These are phyloP conservation scores for Perizoma flavofasciatum DNA, from an alignment of 2,888 invertebrate genomes.

Conservation along the genomic window DNA sequence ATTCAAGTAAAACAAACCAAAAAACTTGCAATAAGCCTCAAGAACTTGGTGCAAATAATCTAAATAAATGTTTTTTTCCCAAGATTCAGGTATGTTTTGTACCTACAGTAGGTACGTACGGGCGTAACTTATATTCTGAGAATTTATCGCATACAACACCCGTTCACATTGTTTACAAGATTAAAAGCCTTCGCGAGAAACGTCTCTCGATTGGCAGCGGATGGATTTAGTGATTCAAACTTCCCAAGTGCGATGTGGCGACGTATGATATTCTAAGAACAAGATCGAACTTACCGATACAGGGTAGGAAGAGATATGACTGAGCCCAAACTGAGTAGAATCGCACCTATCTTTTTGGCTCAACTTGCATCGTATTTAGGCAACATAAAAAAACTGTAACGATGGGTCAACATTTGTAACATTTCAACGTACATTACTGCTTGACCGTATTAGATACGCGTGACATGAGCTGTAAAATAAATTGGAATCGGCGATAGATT, in stretches of 20 bases:
- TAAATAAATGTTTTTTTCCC: slow-evolving; percentile 10
- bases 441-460: too few relatives aligned
- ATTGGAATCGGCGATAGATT: too few relatives aligned
- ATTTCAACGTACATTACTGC: too few relatives aligned
- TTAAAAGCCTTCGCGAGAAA: slow-evolving; percentile 25
- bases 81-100: slow-evolving; percentile 7
- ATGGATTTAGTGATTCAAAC: slow-evolving; percentile 9
- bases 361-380: too few relatives aligned
- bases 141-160: slow-evolving; percentile 8
- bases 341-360: too few relatives aligned
- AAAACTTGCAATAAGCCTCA: slow-evolving; percentile 9
- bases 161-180: slow-evolving; percentile 27
- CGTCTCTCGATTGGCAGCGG: slow-evolving; percentile 12
- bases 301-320: too few relatives aligned
- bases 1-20: background rate
- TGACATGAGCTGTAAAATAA: too few relatives aligned
- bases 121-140: slow-evolving; percentile 1
- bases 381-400: too few relatives aligned
- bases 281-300: slow-evolving; percentile 14
- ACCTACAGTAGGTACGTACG: background rate
- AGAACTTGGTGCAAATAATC: slow-evolving; percentile 6
- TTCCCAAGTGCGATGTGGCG: slow-evolving; percentile 1
- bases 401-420: too few relatives aligned
- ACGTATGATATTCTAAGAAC: slow-evolving; percentile 10
- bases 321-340: too few relatives aligned